phyloP scores from a whole-genome alignment of 2,888 invertebrate genomes.

The Napeogenes sylphis region DNA sequence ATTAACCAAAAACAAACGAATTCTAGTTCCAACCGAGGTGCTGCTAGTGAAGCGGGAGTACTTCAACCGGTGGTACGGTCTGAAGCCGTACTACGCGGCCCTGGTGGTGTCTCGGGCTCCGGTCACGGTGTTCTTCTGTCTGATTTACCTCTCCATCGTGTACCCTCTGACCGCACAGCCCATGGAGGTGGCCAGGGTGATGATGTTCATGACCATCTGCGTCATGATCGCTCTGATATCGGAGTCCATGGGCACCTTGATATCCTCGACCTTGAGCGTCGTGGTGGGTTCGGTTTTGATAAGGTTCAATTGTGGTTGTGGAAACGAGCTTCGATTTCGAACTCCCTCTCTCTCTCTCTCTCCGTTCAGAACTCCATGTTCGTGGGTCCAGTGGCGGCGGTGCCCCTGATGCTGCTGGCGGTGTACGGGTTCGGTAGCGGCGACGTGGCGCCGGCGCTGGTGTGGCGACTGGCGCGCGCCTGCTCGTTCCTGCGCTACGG shows the following conservation, averaged over 20 bases:
- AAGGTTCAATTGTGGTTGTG: too few species aligned
- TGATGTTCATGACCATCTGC: conserved; percentile 84
- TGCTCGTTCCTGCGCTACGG: conserved; percentile 89
- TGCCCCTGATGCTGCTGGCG: conserved; percentile 92
- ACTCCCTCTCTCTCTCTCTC: too few species aligned
- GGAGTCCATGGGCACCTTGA: conserved; percentile 86
- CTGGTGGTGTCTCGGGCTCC: conserved; percentile 85
- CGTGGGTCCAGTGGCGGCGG: conserved; percentile 90
- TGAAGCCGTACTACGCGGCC: conserved; percentile 88
- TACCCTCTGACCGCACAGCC: conserved; percentile 88
- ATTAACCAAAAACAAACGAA: background rate
- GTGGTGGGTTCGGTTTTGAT: conserved; percentile 79
- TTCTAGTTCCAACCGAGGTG: conserved; percentile 88
- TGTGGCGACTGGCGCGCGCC: conserved; percentile 87
- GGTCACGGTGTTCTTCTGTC: conserved; percentile 81
- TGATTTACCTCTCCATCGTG: conserved; percentile 83
- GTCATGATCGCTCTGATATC: conserved; percentile 85
- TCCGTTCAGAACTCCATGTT: conserved; percentile 87
- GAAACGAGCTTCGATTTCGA: too few species aligned
- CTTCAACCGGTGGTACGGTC: conserved; percentile 90
- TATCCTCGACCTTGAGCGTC: conserved; percentile 85
- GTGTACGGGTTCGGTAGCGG: conserved; percentile 92
- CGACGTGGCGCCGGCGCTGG: conserved; percentile 81
- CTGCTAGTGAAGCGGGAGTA: conserved; percentile 87
- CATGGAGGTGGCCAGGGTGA: conserved; percentile 80